These are phyloP conservation scores for Cylas formicarius DNA, from an alignment of 1,140 invertebrate genomes.

Conservation along the genomic window DNA sequence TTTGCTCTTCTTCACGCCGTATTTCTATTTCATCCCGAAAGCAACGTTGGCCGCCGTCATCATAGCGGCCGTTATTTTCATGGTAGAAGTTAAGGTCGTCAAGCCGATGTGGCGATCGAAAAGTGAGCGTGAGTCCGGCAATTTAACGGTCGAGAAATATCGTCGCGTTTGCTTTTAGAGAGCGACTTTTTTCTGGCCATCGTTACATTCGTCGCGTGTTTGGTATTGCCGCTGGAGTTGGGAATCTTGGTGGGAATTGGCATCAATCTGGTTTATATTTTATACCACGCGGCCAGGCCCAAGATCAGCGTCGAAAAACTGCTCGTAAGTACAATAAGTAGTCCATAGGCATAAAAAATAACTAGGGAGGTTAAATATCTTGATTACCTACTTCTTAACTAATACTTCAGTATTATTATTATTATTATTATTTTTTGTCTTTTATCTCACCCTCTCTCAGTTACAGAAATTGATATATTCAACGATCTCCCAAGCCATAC, in stretches of 20 bases:
- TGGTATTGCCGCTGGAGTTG: slow-evolving; percentile 75
- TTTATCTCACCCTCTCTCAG: too few relatives aligned
- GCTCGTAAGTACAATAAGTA: slow-evolving; percentile 45
- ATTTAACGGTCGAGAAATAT: not conserved
- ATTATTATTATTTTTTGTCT: too few relatives aligned
- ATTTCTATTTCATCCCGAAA: slow-evolving; percentile 76
- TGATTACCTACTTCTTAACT: too few relatives aligned
- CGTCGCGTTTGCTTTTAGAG: slow-evolving; percentile 52
- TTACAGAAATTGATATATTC: slow-evolving; percentile 1
- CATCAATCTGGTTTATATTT: slow-evolving; percentile 81
- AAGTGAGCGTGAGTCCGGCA: slow-evolving; percentile 47
- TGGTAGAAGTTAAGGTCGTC: slow-evolving; percentile 72
- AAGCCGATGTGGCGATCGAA: slow-evolving; percentile 71
- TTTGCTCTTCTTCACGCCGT: slow-evolving; percentile 72
- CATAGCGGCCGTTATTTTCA: slow-evolving; percentile 73
- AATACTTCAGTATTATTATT: too few relatives aligned
- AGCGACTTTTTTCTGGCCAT: slow-evolving; percentile 76
- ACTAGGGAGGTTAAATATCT: too few relatives aligned
- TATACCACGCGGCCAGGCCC: slow-evolving; percentile 83
- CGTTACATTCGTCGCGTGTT: slow-evolving; percentile 76
- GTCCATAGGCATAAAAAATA: not conserved
- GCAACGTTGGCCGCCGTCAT: slow-evolving; percentile 73
- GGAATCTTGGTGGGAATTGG: slow-evolving; percentile 84
- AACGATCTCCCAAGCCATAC: not conserved
- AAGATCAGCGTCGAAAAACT: slow-evolving; percentile 70